Percentiles rank a stretch among this genome's conserved stretches.
These are phyloP conservation scores for Norana najaformis DNA, from an alignment of 2,888 invertebrate species.

Conservation along the genomic window DNA sequence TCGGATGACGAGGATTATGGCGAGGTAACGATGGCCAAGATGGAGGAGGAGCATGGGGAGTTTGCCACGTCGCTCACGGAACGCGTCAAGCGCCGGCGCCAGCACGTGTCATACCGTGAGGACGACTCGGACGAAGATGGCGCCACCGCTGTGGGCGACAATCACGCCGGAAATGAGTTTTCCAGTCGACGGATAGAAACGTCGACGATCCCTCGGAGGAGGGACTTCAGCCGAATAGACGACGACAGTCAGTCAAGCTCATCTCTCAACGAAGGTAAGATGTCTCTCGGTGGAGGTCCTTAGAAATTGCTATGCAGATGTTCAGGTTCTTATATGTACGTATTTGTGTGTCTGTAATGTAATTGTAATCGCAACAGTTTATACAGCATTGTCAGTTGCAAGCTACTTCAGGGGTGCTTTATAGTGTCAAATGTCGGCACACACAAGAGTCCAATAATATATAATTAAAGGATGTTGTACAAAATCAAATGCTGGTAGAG, in stretches of 20 bases:
- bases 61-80: slow-evolving; percentile 44
- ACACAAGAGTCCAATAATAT: too few species aligned
- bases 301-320: too few species aligned
- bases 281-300: not conserved
- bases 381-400: too few species aligned
- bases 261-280: not conserved
- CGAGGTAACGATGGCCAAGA: slow-evolving; percentile 21
- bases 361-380: too few species aligned
- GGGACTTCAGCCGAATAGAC: not conserved
- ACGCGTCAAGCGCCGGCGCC: slow-evolving; percentile 50
- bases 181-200: not conserved
- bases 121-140: slow-evolving; percentile 33
- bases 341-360: too few species aligned
- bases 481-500: too few species aligned
- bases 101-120: slow-evolving; percentile 36
- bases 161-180: not conserved
- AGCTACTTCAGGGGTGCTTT: too few species aligned
- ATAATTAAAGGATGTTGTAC: too few species aligned
- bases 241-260: not conserved
- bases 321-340: too few species aligned
- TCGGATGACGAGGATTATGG: slow-evolving; percentile 29
- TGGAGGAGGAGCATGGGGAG: slow-evolving; percentile 21
- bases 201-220: not conserved
- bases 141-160: not conserved
- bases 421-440: too few species aligned